phyloP scores from a whole-genome alignment of 2,797 vertebrate genomes.

The Anomalospiza imberbis region DNA sequence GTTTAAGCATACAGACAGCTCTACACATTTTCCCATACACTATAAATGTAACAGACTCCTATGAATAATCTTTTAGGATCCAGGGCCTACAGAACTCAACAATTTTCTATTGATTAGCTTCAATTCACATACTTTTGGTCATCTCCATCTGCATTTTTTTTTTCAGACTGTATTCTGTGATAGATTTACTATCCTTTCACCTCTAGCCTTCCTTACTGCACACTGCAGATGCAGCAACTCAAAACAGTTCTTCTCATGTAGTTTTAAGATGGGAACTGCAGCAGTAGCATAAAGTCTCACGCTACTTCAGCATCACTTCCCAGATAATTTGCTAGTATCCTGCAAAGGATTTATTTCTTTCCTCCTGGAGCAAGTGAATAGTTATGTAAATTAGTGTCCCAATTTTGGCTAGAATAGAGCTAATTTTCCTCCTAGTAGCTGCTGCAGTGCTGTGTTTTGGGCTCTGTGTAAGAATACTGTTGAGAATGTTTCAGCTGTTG shows the following conservation, averaged over 20 bases:
- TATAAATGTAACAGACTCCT: not conserved
- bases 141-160: not conserved
- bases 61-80: not conserved
- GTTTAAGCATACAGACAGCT: not conserved
- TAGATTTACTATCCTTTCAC: not conserved
- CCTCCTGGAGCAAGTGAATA: not conserved
- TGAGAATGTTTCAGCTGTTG: not conserved
- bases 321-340: not conserved
- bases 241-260: conserved; percentile 25
- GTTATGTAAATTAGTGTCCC: not conserved
- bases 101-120: not conserved
- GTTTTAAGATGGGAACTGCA: conserved; percentile 40
- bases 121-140: not conserved
- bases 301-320: conserved; percentile 7
- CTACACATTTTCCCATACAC: not conserved
- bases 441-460: not conserved
- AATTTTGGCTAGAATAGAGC: not conserved
- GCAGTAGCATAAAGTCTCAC: not conserved
- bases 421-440: not conserved
- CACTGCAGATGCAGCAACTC: conserved; percentile 38
- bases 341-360: not conserved
- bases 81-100: not conserved
- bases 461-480: not conserved
- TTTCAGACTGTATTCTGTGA: not conserved
- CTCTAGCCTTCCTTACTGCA: conserved; percentile 36